Evolutionary conservation across 1,140 invertebrate genomes (phyloP).

Genomic region (Euwallacea similis): DNA sequence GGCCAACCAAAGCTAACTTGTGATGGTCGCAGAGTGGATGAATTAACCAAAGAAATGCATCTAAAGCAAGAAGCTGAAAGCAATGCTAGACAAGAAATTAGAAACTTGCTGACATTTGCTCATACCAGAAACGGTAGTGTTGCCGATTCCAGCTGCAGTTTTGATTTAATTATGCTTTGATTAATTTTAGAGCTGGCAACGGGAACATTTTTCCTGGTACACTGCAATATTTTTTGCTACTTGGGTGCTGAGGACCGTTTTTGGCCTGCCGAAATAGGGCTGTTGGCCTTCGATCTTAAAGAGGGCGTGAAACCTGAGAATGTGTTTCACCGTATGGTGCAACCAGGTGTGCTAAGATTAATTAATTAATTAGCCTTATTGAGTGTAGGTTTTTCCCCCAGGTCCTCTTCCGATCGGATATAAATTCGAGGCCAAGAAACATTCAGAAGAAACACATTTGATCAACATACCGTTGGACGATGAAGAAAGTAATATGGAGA

Average conservation of each 20-base stretch:
- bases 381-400: constrained; percentile 27
- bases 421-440: constrained; percentile 54
- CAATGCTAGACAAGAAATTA: constrained; percentile 29
- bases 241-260: constrained; percentile 45
- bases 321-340: constrained; percentile 58
- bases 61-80: constrained; percentile 27
- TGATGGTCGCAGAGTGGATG: constrained; percentile 38
- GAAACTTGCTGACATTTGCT: constrained; percentile 20
- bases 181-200: constrained; percentile 42
- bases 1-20: constrained; percentile 30
- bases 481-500: constrained; percentile 45
- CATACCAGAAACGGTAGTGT: constrained; percentile 12
- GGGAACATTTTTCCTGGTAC: constrained; percentile 53
- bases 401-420: constrained; percentile 58
- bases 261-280: constrained; percentile 50
- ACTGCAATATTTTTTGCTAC: constrained; percentile 55
- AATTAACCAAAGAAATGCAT: constrained; percentile 27
- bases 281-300: constrained; percentile 57
- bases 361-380: neutral
- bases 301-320: constrained; percentile 56
- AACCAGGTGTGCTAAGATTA: constrained; percentile 51
- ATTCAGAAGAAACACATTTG: constrained; percentile 56
- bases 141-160: neutral
- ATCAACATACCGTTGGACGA: constrained; percentile 52
- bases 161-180: neutral